Evolutionary conservation across 2,888 invertebrate species (phyloP), one percentile per base, ranked within the genome.

Genomic region (Nebria brevicollis): DNA sequence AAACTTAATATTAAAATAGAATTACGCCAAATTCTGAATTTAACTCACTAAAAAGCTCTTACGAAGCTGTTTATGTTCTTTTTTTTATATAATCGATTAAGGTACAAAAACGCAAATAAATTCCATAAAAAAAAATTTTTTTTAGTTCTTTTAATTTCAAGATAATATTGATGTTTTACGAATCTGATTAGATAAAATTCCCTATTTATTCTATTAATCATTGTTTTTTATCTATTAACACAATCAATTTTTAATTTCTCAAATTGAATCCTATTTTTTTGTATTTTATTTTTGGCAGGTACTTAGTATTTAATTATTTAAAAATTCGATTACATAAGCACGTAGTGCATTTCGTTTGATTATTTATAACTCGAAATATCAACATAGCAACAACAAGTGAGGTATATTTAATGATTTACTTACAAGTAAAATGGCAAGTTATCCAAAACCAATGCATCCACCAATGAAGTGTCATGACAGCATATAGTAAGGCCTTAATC

Each of bases 401-500:
- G 34, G 34, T 8, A 34, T 72, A 72, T 26, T 25, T 26, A 34
- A 34, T 34, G 34, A 72, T 26, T 72, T 43, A 70, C 86, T 86
- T 82, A 86, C 86, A 86, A 83, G 89, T 86, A 83, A 91, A 87
- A 88, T 90, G 90, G 88, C 89, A 88, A 88, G 95, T 95, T 91
- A 95, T 94, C 95, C 95, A 95, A 90, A 95, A 95, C 95, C 95
- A 95, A 89, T 95, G 95, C 92, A 94, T 95, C 95, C 95, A 95
- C 94, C 94, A 95, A 90, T 95, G 95, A 87, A 94, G 91, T 90
- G 94, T 95, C 95, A 95, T 95, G 94, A 93, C 90, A 91, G 89
- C 89, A 90, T 90, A 80, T 70, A 66, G 70, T 26, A 11, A 11
- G 25, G 34, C 15, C 70, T 70, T 34, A 20, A 70, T 70, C 70